phyloP scores from a whole-genome alignment of 2,113 vertebrate species.

The Hippocampus guttulatus region DNA sequence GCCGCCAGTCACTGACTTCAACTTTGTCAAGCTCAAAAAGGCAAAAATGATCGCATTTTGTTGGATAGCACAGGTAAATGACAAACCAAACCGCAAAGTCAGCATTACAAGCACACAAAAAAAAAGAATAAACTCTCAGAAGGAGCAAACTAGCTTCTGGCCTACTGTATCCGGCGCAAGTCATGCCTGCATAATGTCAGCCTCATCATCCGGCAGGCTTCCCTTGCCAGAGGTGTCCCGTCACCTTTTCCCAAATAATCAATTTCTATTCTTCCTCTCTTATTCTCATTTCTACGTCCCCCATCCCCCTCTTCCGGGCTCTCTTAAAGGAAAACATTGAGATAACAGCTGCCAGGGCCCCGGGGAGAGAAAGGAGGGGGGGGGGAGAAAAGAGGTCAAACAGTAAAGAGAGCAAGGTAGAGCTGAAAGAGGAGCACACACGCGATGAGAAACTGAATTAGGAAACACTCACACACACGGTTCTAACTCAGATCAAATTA shows the following conservation, averaged over 20 bases:
- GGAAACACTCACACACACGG: background rate
- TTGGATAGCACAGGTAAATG: background rate
- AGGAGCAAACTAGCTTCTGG: conserved; percentile 26
- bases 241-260: conserved; percentile 51
- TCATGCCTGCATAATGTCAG: conserved; percentile 14
- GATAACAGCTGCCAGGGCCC: conserved; percentile 77
- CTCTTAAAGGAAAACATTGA: conserved; percentile 75
- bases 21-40: conserved; percentile 15
- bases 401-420: conserved; percentile 69
- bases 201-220: conserved; percentile 26
- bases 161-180: conserved; percentile 16
- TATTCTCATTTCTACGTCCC: conserved; percentile 18
- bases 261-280: conserved; percentile 54
- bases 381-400: conserved; percentile 75
- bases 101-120: conserved; percentile 27
- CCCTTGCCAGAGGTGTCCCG: conserved; percentile 39
- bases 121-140: conserved; percentile 3
- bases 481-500: conserved; percentile 45
- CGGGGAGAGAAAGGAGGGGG: conserved; percentile 53
- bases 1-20: conserved; percentile 15
- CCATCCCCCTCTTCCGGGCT: conserved; percentile 58
- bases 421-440: conserved; percentile 47
- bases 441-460: conserved; percentile 3
- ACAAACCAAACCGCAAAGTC: conserved; percentile 53
- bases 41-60: background rate